These are phyloP conservation scores for Myopa tessellatipennis DNA, from an alignment of 2,888 invertebrate species.

Conservation along the genomic window DNA sequence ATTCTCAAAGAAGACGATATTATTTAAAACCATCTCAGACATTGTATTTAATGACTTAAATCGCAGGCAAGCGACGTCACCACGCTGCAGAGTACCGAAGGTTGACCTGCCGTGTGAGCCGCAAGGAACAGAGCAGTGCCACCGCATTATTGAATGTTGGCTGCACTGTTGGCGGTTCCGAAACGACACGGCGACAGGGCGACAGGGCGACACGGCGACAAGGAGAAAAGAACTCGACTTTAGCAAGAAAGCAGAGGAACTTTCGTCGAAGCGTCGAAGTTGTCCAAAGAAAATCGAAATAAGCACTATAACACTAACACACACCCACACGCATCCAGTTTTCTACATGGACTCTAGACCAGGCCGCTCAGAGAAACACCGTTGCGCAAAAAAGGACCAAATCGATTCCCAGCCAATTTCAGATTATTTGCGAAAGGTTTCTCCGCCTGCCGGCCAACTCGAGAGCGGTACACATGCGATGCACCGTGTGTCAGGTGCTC, in stretches of 20 bases:
- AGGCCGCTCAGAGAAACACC: neutral
- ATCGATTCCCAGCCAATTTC: conserved; percentile 37
- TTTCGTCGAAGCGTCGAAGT: conserved; percentile 27
- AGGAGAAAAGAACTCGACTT: neutral
- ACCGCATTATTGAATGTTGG: no score
- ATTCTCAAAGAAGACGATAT: no score
- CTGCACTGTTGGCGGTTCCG: neutral
- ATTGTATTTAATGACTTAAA: no score
- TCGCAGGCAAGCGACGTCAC: no score
- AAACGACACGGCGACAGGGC: neutral
- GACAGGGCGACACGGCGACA: neutral
- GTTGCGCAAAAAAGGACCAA: conserved; percentile 34
- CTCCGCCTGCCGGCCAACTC: neutral
- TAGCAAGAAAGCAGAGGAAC: neutral
- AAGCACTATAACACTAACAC: conserved; percentile 28
- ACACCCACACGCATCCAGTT: conserved; percentile 36
- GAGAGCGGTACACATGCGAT: neutral
- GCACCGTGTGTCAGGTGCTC: neutral
- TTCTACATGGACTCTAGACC: conserved; percentile 9
- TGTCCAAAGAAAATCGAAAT: conserved; percentile 28
- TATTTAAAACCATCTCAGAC: no score
- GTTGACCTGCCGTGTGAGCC: no score
- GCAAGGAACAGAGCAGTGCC: no score
- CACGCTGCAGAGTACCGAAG: no score
- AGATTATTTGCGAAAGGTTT: conserved; percentile 36